Evolutionary conservation across 2,797 vertebrate genomes (phyloP), one percentile per base, ranked within the genome.

Genomic region (Tinamus major): DNA sequence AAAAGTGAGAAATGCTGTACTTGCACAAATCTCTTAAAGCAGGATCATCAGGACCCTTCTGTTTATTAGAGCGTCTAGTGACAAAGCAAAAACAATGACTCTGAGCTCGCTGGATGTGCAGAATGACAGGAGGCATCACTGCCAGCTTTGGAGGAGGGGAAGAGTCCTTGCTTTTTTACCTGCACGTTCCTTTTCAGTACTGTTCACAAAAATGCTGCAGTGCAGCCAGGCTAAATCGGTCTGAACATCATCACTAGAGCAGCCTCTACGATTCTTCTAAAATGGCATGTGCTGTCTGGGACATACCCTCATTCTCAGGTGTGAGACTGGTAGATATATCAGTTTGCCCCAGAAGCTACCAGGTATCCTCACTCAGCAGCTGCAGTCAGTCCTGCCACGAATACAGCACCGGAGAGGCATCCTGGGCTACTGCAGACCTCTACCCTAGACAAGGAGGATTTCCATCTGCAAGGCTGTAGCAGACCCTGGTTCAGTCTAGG

Each of bases 121-220:
- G 0, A 13, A 65, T 0, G 2, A 71, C 23, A 61, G 17, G 2
- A 6, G n/a, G 8, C 29, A 3, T 69, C 59, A 53, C 27, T 61
- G 24, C 7, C 49, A 83, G 9, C 21, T 75, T 82, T 0, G 0
- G 31, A 68, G 8, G 4, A 16, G 35, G 53, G 44, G 74, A 86
- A 92, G 86, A 90, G 70, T 88, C 61, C 56, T 84, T 79, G 33
- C 1, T 70, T 87, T 85, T 55, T 81, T 77, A 69, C 48, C 26
- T 64, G 23, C 5, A 26, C 67, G 3, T 21, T 91, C 7, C 29
- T 83, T 89, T 93, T 63, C 39, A 74, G 13, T 18, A 61, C 15
- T 91, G 65, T 87, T 70, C 70, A 86, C 56, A 88, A 81, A 86
- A 84, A 81, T 23, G 27, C 24, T 72, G 35, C 44, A 93, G 21